Conservation (phyloP, 2,113 vertebrate species). For the Neomonachus schauinslandi region DNA sequence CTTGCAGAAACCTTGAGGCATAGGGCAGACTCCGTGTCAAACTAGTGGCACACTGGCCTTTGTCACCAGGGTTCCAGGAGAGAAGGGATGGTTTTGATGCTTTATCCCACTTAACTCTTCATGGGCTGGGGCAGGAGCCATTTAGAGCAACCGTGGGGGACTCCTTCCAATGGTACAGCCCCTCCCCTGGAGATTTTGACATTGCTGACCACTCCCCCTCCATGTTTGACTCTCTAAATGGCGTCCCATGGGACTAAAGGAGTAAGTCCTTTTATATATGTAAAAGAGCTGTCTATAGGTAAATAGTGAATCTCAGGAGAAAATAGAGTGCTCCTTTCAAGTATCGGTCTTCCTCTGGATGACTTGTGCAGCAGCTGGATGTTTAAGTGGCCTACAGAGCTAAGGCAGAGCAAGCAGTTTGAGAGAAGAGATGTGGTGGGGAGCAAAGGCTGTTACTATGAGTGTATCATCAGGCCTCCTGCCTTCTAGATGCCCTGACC, state of each 20-base stretch:
- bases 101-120: neutral
- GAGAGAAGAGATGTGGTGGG: neutral
- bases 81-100: neutral
- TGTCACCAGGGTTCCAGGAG: neutral
- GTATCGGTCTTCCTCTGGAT: neutral
- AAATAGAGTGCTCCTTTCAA: neutral
- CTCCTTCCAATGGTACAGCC: neutral
- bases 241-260: neutral
- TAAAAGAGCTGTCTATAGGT: neutral
- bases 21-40: neutral
- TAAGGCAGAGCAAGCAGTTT: neutral
- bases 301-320: neutral
- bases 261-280: neutral
- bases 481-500: neutral
- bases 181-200: neutral
- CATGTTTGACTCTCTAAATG: neutral
- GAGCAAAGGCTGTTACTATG: neutral
- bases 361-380: neutral
- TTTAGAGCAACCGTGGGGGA: neutral
- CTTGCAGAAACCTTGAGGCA: neutral
- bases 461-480: neutral
- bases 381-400: neutral
- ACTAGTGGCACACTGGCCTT: neutral
- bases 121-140: neutral
- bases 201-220: neutral